Evolutionary conservation across 2,797 vertebrate genomes (phyloP).

Genomic region (Acropternis orthonyx): DNA sequence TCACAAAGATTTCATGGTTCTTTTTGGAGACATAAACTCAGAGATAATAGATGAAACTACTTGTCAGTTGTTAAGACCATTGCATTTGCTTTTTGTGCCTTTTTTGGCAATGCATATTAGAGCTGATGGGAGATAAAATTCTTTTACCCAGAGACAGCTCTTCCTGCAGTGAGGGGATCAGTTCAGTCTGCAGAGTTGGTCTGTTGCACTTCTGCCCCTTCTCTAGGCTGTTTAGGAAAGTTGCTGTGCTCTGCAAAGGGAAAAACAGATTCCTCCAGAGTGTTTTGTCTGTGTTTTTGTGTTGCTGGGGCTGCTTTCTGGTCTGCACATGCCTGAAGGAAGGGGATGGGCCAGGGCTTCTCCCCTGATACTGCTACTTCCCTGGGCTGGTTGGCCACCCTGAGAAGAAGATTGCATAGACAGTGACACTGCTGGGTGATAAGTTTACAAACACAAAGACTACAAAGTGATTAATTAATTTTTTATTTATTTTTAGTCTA

Average conservation of each 20-base stretch:
- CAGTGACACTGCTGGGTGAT: rapidly evolving
- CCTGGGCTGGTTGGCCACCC: background rate
- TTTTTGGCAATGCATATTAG: background rate
- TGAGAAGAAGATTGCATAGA: background rate
- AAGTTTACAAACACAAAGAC: background rate
- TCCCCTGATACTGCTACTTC: background rate
- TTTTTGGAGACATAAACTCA: background rate
- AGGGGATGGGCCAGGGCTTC: background rate
- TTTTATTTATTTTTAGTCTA: background rate
- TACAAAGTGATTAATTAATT: background rate
- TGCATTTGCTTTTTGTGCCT: background rate
- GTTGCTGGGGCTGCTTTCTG: slow-evolving; percentile 14
- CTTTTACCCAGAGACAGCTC: background rate
- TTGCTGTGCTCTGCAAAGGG: background rate
- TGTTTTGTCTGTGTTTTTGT: background rate
- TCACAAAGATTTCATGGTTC: background rate
- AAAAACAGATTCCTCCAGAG: background rate
- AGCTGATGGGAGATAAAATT: background rate
- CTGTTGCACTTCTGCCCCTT: background rate
- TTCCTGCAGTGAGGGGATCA: background rate
- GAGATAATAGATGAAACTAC: background rate
- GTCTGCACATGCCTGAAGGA: background rate
- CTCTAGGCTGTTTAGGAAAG: background rate
- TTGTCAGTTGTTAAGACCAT: background rate
- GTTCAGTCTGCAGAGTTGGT: background rate